Conservation (phyloP, 1,140 invertebrate species). For the Helicoverpa zea region DNA sequence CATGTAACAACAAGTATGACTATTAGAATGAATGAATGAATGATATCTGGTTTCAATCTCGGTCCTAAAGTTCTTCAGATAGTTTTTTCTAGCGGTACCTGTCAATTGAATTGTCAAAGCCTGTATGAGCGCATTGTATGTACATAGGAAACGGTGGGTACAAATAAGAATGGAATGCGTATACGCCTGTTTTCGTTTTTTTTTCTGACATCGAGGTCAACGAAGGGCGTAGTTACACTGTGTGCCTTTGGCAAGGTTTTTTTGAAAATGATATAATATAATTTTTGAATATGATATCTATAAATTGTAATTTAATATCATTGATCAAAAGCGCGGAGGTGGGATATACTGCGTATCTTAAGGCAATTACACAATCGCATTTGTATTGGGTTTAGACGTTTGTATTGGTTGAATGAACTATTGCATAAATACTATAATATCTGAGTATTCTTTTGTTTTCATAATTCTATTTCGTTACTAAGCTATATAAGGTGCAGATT, state of each 20-base stretch:
- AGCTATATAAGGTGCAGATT: too few species aligned
- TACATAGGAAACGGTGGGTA: not conserved
- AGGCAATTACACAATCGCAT: too few species aligned
- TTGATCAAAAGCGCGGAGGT: too few species aligned
- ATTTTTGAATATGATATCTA: not conserved
- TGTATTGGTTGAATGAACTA: too few species aligned
- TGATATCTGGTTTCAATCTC: conserved; percentile 20
- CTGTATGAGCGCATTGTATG: not conserved
- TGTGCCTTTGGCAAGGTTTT: conserved; percentile 23
- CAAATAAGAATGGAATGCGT: conserved; percentile 16
- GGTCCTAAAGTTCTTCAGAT: not conserved
- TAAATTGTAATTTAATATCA: not conserved
- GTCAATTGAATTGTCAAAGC: conserved; percentile 28
- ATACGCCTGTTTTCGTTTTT: not conserved
- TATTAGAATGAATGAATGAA: conserved; percentile 14
- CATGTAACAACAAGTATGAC: conserved; percentile 17
- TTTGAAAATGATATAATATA: too few species aligned
- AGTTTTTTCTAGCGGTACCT: not conserved
- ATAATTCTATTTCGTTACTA: too few species aligned
- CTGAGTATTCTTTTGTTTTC: too few species aligned
- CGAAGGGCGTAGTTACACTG: conserved; percentile 10
- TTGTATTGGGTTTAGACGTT: too few species aligned
- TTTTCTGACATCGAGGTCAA: conserved; percentile 6
- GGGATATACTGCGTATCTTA: too few species aligned
- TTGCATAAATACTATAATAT: too few species aligned